Evolutionary conservation across 1,140 invertebrate genomes (phyloP), one percentile per base, ranked within the genome.

Genomic region (Oscheius sp.): DNA sequence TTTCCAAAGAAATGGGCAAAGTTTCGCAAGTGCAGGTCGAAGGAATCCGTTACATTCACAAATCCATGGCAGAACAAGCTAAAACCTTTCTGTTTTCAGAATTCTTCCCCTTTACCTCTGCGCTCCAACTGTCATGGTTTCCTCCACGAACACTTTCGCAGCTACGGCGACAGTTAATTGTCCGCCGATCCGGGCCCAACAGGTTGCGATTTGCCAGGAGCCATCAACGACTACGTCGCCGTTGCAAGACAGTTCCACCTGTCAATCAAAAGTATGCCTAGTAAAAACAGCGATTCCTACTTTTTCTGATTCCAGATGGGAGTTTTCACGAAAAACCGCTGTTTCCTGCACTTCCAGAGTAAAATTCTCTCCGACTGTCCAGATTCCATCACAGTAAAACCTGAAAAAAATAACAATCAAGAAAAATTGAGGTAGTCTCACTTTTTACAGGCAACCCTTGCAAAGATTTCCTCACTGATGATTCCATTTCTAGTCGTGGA

Each of bases 311-410:
- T 68, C 67, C 34, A 68, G 18, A 29, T 68, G 55, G 4, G 67
- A 34, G 3, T 55, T 55, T 61, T 58, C 28, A 7, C 55, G 52
- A 55, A 68, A 68, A 13, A 46, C 4, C 0, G 45, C 20, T 15
- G 3, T 13, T 13, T 55, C 67, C 3, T 38, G 49, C 2, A 55
- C 55, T 18, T 68, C 67, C 4, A 68, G 36, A 32, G 55, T 34
- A 1, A 59, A 26, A 2, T 26, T 26, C 26, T 68, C 67, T 26
- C 67, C 67, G 15, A 55, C 67, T 10, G 49, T 58, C 67, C 67
- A 68, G 49, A 68, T 68, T 59, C 67, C 67, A 36, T 68, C 67
- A 26, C 67, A 58, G 13, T 32, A n/a, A 32, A 68, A 68, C 38
- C 66, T 52, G 61, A 2, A 58, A 63, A 38, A 38, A 29, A 15